phyloP scores from a whole-genome alignment of 2,797 vertebrate species.

The Harpagifer antarcticus region DNA sequence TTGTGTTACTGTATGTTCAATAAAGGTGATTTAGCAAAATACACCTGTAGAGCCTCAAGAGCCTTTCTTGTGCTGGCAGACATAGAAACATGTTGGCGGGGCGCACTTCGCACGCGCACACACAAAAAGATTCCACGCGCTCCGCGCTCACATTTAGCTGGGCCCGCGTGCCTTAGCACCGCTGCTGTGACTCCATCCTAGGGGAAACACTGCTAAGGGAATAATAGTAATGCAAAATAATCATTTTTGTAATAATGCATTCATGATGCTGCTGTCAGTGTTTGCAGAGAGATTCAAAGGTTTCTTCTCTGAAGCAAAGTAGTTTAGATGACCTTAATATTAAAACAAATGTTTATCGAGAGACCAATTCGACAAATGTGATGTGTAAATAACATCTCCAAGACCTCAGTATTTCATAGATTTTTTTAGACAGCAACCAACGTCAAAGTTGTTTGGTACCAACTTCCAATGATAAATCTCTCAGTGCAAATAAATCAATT shows the following conservation, averaged over 20 bases:
- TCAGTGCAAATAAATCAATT: constrained; percentile 36
- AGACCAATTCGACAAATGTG: too few species aligned
- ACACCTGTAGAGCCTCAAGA: too few species aligned
- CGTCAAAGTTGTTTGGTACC: constrained; percentile 20
- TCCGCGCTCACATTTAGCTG: too few species aligned
- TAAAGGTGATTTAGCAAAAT: too few species aligned
- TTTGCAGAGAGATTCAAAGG: constrained; percentile 13
- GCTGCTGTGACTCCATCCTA: too few species aligned
- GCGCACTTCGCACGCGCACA: too few species aligned
- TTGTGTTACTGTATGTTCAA: too few species aligned
- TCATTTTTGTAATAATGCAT: constrained; percentile 37
- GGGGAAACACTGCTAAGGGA: neutral
- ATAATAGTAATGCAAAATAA: constrained; percentile 12
- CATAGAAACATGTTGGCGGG: too few species aligned
- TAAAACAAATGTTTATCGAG: neutral
- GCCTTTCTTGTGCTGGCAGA: too few species aligned
- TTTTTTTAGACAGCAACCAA: neutral
- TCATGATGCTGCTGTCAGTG: neutral
- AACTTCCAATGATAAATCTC: constrained; percentile 26
- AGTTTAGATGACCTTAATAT: constrained; percentile 20
- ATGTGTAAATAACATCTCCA: neutral
- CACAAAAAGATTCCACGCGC: too few species aligned
- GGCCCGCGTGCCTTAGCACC: too few species aligned
- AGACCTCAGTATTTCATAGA: neutral
- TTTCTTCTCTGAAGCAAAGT: constrained; percentile 12